Conservation (phyloP, 2,113 vertebrate genomes). For the Andinoacara biseriatus region DNA sequence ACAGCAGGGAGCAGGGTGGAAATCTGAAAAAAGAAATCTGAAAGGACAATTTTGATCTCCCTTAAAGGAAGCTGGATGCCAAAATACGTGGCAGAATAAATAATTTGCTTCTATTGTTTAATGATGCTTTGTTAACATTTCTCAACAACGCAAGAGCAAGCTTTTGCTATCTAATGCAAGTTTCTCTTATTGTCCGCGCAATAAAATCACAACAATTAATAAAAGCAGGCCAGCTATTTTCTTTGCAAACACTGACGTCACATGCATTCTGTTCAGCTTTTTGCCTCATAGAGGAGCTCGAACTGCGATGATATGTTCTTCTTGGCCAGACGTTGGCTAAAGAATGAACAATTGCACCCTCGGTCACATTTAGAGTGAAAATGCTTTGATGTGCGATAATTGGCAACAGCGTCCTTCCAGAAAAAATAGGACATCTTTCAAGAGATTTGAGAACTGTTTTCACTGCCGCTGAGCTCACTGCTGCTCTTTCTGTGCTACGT, state of each 20-base stretch:
- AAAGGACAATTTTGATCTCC: neutral
- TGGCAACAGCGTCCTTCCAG: constrained; percentile 46
- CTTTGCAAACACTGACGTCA: constrained; percentile 30
- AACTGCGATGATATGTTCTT: neutral
- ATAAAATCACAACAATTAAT: constrained; percentile 32
- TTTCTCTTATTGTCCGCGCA: neutral
- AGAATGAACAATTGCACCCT: constrained; percentile 29
- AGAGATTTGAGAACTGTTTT: constrained; percentile 66
- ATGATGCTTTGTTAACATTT: neutral
- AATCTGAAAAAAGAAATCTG: neutral
- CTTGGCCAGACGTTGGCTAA: neutral
- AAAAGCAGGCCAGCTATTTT: constrained; percentile 33
- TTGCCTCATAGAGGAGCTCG: neutral
- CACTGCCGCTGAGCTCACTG: constrained; percentile 67
- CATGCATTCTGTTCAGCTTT: neutral
- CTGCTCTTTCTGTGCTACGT: constrained; percentile 36
- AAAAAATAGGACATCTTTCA: constrained; percentile 59
- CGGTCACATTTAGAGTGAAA: constrained; percentile 34
- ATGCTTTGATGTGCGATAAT: constrained; percentile 42
- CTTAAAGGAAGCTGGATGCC: neutral
- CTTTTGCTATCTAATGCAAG: neutral
- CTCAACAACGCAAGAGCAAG: neutral
- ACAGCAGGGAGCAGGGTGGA: constrained; percentile 12
- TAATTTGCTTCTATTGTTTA: neutral
- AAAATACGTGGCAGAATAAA: neutral